Evolutionary conservation across 2,888 invertebrate species (phyloP), one percentile per base, ranked within the genome.

Genomic region (Horisme vitalbata): DNA sequence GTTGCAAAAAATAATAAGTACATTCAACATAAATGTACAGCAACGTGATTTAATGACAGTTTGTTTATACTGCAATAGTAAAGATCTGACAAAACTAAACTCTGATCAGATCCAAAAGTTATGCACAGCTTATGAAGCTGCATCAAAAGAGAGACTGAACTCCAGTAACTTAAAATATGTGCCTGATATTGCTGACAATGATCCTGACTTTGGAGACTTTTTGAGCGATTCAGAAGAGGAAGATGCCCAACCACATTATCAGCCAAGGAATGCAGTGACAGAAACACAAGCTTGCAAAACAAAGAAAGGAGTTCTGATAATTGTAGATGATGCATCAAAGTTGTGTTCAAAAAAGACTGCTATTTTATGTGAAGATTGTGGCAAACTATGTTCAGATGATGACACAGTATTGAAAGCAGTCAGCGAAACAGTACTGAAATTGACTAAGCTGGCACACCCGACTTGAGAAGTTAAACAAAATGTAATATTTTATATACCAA

Each of bases 341-440:
- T 71, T 88, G 13, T 75, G 89, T 36, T 60, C 84, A 60, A 77
- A 82, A 41, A 81, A 90, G 12, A 89, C 87, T 45, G 95, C 93
- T 68, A 92, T 92, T 59, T 79, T 95, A 20, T 96, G 96, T 79
- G 92, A 93, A 57, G 72, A 69, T 15, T 96, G 96, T 82, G 96
- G 95, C 0, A 94, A 93, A 72, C 87, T 94, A 36, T 95, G 93
- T 75, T 95, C 95, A 94, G 93, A 94, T 61, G 79, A 74, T 53
- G 83, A 88, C 63, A 65, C 71, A 32, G 54, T 79, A 13, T 55
- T 80, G 26, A 74, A 75, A 60, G 55, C 71, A 38, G 72, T 79
- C 32, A 60, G 64, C 57, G 65, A 75, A 51, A 55, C 68, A 55
- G 65, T 80, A 37, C 62, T 58, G 13, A 64, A 62, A 50, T 61